phyloP scores from a whole-genome alignment of 2,888 invertebrate species.

The Micoletzkya japonica region DNA sequence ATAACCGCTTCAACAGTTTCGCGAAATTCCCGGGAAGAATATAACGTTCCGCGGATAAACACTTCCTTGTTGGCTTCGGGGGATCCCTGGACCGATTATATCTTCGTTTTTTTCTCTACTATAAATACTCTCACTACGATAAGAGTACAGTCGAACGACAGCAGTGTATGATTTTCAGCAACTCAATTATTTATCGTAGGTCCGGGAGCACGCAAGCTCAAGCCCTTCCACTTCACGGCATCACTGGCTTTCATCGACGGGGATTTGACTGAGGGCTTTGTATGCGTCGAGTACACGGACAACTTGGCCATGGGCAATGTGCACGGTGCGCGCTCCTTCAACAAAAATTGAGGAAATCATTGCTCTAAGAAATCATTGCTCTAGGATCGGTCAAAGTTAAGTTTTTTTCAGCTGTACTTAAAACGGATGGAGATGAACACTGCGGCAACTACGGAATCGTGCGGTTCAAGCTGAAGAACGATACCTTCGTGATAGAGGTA shows the following conservation, averaged over 20 bases:
- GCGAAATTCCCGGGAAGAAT: too few species aligned
- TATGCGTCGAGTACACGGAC: slow-evolving; percentile 31
- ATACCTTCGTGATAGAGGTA: slow-evolving; percentile 19
- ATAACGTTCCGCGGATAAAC: too few species aligned
- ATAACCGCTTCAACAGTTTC: too few species aligned
- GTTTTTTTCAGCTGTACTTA: slow-evolving; percentile 4
- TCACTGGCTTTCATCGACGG: slow-evolving; percentile 39
- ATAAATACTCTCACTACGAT: too few species aligned
- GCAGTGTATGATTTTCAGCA: not conserved
- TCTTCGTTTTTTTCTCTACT: too few species aligned
- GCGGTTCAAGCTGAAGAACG: slow-evolving; percentile 5
- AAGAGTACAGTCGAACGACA: too few species aligned
- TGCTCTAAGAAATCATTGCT: too few species aligned
- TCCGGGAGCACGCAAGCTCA: slow-evolving; percentile 21
- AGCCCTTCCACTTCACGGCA: slow-evolving; percentile 35
- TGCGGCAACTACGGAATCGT: slow-evolving; percentile 26
- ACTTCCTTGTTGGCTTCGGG: too few species aligned
- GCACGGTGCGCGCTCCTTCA: too few species aligned
- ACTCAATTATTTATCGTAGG: not conserved
- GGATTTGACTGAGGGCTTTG: slow-evolving; percentile 31
- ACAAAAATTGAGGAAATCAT: too few species aligned
- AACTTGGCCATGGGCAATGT: not conserved
- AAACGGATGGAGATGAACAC: not conserved
- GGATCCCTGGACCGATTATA: too few species aligned
- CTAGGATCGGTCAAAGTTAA: too few species aligned